Base-by-base conservation (phyloP, 2,113 vertebrate genomes). In the Zosterops borbonicus region DNA sequence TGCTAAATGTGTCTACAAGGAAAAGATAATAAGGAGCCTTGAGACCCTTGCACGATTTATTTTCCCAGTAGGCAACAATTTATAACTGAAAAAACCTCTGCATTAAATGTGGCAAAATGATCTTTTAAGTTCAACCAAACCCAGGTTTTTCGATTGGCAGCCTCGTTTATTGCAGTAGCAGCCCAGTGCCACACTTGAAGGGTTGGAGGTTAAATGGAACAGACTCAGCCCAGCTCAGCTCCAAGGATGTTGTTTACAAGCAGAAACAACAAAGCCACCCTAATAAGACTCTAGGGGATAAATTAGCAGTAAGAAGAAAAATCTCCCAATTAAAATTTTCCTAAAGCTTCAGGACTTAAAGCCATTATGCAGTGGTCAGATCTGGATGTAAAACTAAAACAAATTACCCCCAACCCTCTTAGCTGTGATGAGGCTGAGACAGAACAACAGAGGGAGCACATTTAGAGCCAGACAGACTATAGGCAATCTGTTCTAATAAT, bases 321-420 rank as follows among this genome's bases (percentile, higher is more conserved):
- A 97, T 94, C 58, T 96, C 94, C 87, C 90, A 97, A 96, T 97
- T 98, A 97, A 97, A 97, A 58, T 80, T 88, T 95, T 95, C 56
- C 83, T 92, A 55, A 96, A 96, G 92, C 89, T 96, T 94, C 91
- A 94, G 29, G 75, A 83, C 80, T 95, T 96, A 94, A 95, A 96
- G 91, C 63, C 76, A 92, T 64, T 75, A 87, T 39, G 21, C 77
- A 78, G 88, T 86, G 89, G 86, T 95, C 47, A 91, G 65, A 94
- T 79, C 83, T 84, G 44, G 77, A 73, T 82, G 42, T 16, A 91
- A 91, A 93, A 78, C 1, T 16, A 80, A 86, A 78, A 53, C 9
- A 42, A 55, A 59, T 27, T 5, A 3, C 21, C 65, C 67, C 17
- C 44, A 42, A 41, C 33, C 6, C 42, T 70, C 55, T 76, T 50